Evolutionary conservation across 2,888 invertebrate species (phyloP).

Genomic region (Theretra japonica): DNA sequence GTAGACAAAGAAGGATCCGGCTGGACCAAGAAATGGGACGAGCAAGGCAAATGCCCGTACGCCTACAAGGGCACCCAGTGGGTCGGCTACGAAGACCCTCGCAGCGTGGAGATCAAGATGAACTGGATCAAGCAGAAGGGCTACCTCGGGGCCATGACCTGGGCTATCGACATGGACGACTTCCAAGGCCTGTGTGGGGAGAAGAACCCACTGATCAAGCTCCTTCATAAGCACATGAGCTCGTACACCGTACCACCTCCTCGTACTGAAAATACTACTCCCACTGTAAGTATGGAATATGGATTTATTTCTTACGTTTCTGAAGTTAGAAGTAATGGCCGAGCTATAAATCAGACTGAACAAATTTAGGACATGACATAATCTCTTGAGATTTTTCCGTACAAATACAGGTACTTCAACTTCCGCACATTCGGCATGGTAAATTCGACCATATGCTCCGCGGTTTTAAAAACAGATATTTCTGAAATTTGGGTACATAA

Average conservation of each 20-base stretch:
- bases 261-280: conserved; percentile 85
- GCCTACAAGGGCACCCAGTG: conserved; percentile 94
- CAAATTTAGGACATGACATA: too few relatives aligned
- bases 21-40: conserved; percentile 95
- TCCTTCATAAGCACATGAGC: conserved; percentile 90
- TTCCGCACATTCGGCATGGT: too few relatives aligned
- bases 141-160: conserved; percentile 93
- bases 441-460: too few relatives aligned
- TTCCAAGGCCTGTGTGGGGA: conserved; percentile 93
- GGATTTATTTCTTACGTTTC: conserved; percentile 23
- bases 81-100: conserved; percentile 94
- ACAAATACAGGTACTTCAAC: too few relatives aligned
- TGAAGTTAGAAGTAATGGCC: background rate
- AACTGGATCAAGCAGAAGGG: conserved; percentile 93
- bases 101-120: conserved; percentile 94
- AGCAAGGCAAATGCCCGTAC: conserved; percentile 92
- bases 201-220: conserved; percentile 89
- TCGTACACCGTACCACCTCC: conserved; percentile 88
- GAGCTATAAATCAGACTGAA: too few relatives aligned
- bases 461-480: too few relatives aligned
- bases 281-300: conserved; percentile 83
- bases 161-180: conserved; percentile 97
- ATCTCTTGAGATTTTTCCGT: too few relatives aligned
- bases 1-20: conserved; percentile 87
- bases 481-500: too few relatives aligned